Conservation (phyloP, 2,113 vertebrate genomes). For the Xyliphius kryptos region DNA sequence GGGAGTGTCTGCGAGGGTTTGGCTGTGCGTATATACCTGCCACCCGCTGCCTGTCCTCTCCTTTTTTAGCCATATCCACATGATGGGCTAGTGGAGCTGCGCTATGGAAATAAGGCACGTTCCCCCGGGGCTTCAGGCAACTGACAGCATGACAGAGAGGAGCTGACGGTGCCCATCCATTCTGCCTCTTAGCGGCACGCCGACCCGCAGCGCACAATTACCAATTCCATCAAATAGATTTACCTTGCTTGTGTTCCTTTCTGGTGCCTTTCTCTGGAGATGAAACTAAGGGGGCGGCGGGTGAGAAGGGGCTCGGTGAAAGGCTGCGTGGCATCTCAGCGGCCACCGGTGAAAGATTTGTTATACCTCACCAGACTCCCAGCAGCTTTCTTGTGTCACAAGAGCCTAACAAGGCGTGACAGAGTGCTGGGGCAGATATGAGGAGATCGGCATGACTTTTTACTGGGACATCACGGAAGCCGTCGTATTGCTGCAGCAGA, state of each 20-base stretch:
- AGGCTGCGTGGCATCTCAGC: constrained; percentile 12
- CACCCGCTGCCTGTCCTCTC: background rate
- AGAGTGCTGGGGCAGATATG: constrained; percentile 28
- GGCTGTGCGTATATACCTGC: constrained; percentile 14
- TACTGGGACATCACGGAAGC: constrained; percentile 18
- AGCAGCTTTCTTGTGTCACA: constrained; percentile 28
- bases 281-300: constrained; percentile 1
- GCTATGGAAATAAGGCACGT: constrained; percentile 52
- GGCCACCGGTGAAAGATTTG: constrained; percentile 30
- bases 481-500: constrained; percentile 9
- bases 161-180: constrained; percentile 56
- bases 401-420: constrained; percentile 39
- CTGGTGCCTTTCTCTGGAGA: constrained; percentile 29
- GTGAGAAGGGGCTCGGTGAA: constrained; percentile 3
- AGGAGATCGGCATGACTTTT: constrained; percentile 25
- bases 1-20: constrained; percentile 44
- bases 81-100: constrained; percentile 34
- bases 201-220: constrained; percentile 42
- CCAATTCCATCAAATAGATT: constrained; percentile 50
- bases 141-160: constrained; percentile 54
- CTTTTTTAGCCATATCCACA: constrained; percentile 31
- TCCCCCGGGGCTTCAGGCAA: constrained; percentile 45
- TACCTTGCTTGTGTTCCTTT: constrained; percentile 33
- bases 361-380: constrained; percentile 34
- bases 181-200: constrained; percentile 50